Evolutionary conservation across 2,797 vertebrate species (phyloP), one percentile per base, ranked within the genome.

Genomic region (Numenius phaeopus): DNA sequence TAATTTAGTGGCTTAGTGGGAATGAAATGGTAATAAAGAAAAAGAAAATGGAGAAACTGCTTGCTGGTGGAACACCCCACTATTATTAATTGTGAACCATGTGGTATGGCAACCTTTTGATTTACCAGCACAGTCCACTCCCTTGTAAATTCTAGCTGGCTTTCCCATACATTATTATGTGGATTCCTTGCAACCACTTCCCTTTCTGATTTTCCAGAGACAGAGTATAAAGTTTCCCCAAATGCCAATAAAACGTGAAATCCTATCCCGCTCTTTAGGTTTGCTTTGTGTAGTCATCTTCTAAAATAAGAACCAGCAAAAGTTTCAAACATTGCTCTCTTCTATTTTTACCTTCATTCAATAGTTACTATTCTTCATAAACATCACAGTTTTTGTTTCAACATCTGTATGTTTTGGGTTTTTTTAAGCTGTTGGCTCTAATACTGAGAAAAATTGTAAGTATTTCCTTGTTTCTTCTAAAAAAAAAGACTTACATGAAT

Each of bases 171-270:
- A 89, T 98, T 98, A 98, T 98, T 98, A 98, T 98, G 97, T 98
- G 98, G 98, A 98, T 98, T 98, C 98, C 98, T 98, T 98, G 91
- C 96, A 98, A 98, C 98, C 98, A 98, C 98, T 98, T 98, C 98
- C 98, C 97, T 97, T 98, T 98, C 98, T 98, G 97, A 98, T 98
- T 98, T 98, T 98, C 98, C 98, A 98, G 98, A 98, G 97, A 98
- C 98, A 96, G 97, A 92, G 89, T 98, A 98, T 98, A 98, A 98
- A 98, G 87, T 98, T 98, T 98, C 98, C 98, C 98, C 91, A 97
- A 98, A 98, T 96, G 80, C 97, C 98, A 98, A 98, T 98, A 98
- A 98, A 98, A 98, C 7, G 12, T 97, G 98, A 98, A 98, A 98
- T 97, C 90, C 72, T 97, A 98, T 97, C 98, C 98, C 84, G 78